These are phyloP conservation scores for Megaceryle maxima DNA, from an alignment of 2,113 vertebrate genomes.

Conservation along the genomic window DNA sequence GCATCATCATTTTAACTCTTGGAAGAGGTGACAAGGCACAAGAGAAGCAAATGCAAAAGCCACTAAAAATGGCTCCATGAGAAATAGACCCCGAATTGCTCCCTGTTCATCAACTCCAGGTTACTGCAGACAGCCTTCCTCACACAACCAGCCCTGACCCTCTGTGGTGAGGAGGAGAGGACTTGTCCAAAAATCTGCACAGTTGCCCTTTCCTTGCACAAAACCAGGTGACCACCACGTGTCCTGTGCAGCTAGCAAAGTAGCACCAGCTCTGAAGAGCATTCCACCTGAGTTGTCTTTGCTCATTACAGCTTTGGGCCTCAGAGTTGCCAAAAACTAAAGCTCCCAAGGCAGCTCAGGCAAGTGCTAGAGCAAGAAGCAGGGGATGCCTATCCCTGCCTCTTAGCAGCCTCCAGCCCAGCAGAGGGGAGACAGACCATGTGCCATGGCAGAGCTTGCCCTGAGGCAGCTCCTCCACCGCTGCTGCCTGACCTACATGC, in stretches of 20 bases:
- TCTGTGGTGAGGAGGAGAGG: background rate
- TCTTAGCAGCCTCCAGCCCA: background rate
- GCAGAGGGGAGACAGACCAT: background rate
- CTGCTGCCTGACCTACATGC: background rate
- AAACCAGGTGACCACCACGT: accelerated
- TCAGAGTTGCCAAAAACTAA: background rate
- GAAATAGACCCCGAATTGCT: background rate
- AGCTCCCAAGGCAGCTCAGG: background rate
- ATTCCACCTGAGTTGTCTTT: background rate
- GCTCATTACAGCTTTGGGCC: background rate
- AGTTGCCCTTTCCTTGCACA: background rate
- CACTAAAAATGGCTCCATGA: background rate
- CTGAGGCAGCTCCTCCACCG: background rate
- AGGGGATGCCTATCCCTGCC: background rate
- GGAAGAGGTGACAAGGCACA: background rate
- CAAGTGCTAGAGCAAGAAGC: background rate
- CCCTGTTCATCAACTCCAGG: background rate
- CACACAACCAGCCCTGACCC: background rate
- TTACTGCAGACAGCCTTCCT: background rate
- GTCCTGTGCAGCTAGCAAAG: background rate
- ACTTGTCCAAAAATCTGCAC: background rate
- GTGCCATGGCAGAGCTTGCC: background rate
- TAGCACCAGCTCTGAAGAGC: background rate
- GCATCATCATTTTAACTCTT: background rate
- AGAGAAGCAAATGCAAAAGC: background rate